Base-by-base conservation (phyloP, 2,797 vertebrate genomes). In the Tympanoctomys barrerae region DNA sequence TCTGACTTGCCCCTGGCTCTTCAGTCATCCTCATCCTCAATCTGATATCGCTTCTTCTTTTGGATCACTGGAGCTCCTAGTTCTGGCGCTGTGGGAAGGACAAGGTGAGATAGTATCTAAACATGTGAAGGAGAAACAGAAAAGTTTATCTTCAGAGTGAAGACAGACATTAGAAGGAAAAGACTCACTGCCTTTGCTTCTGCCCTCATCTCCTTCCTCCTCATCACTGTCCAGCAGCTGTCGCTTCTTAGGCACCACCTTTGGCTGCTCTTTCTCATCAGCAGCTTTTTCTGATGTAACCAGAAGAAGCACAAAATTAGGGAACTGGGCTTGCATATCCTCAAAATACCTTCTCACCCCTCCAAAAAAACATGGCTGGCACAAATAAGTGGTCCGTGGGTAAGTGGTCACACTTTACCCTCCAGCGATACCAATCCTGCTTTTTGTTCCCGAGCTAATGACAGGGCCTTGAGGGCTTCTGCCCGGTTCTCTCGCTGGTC, bases 381-480 rank as follows among this genome's bases (percentile, higher is more conserved):
- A 86, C 19, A 59, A 0, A 46, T 36, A 68, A 89, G 54, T 7
- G 57, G 33, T 54, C 66, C 57, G 5, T 0, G 61, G 64, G 39
- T 3, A 2, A 80, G n/a, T 2, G 21, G 46, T n/a, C 28, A 18
- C 8, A 36, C 16, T 28, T 94, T 87, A 97, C 96, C 92, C 7
- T 9, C 91, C 9, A 83, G 33, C 6, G 71, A 39, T 3, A 2
- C 13, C 59, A 70, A 78, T 79, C 91, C 39, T 9, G 86, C 81
- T 90, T 96, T 97, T 87, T 88, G 96, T 75, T 98, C 98, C 54
- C 98, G 98, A 70, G 98, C 97, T 33, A 98, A 97, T 85, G 98
- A 88, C 91, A 99, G 98, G 24, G 98, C 98, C 90, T 98, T 98
- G 24, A 98, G 97, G 77, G 98, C 98, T 94, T 98, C 98, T 26